These are phyloP conservation scores for Dolichomitus sp. DNA, from an alignment of 2,888 invertebrate species.

Conservation along the genomic window DNA sequence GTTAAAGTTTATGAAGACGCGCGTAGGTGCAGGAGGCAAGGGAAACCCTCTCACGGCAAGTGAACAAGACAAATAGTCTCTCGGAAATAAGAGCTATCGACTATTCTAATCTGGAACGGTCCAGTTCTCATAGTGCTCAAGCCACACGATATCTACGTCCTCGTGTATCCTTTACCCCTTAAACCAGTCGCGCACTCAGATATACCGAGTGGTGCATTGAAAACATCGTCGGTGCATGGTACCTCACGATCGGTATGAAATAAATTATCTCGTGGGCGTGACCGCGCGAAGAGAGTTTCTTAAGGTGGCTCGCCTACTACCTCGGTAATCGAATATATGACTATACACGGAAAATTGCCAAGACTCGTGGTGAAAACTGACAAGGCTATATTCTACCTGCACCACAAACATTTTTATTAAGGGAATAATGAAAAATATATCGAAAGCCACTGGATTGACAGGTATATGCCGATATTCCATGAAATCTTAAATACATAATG, in stretches of 20 bases:
- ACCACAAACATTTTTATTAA: no score
- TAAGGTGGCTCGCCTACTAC: slow-evolving; percentile 45
- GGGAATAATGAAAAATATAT: no score
- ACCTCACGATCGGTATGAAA: slow-evolving; percentile 6
- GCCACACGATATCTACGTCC: slow-evolving; percentile 14
- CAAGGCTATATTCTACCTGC: no score
- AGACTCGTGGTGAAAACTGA: no score
- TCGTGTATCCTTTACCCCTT: slow-evolving; percentile 21
- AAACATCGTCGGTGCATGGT: slow-evolving; percentile 18
- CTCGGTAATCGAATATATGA: background rate
- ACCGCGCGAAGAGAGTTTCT: slow-evolving; percentile 32
- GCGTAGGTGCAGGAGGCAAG: slow-evolving; percentile 63
- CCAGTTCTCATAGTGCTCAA: slow-evolving; percentile 74
- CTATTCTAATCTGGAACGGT: slow-evolving; percentile 72
- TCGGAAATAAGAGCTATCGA: slow-evolving; percentile 51
- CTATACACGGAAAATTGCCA: background rate
- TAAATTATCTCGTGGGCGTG: slow-evolving; percentile 51
- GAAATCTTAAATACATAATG: no score
- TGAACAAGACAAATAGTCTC: slow-evolving; percentile 60
- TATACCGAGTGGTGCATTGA: slow-evolving; percentile 7
- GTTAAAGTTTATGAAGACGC: slow-evolving; percentile 53
- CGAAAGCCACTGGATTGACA: no score
- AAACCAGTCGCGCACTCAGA: slow-evolving; percentile 6
- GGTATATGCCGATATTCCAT: no score
- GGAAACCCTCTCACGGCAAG: slow-evolving; percentile 39